Evolutionary conservation across 2,797 vertebrate species (phyloP).

Genomic region (Ciconia nigra): DNA sequence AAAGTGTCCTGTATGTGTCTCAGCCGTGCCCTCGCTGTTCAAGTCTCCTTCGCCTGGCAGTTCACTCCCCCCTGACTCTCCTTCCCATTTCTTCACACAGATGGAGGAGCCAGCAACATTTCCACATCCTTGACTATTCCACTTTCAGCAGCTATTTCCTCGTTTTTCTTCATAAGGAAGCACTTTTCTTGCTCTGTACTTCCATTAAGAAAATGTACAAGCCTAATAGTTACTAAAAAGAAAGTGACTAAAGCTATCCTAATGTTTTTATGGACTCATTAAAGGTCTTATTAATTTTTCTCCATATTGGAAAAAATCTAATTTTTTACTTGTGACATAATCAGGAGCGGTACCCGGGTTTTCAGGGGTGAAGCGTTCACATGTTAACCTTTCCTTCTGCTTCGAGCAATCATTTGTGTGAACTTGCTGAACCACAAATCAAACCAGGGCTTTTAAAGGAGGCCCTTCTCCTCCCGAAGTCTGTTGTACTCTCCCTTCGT

Average conservation of each 20-base stretch:
- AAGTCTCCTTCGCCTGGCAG: background rate
- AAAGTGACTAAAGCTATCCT: conserved; percentile 43
- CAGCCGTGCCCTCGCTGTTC: background rate
- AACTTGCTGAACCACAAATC: conserved; percentile 32
- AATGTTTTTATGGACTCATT: conserved; percentile 62
- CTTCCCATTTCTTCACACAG: background rate
- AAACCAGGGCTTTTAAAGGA: background rate
- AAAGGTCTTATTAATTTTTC: conserved; percentile 51
- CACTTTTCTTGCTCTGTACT: conserved; percentile 29
- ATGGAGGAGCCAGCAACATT: background rate
- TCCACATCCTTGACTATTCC: background rate
- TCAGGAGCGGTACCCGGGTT: background rate
- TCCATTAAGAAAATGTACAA: conserved; percentile 62
- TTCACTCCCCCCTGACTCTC: background rate
- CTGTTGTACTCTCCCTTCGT: background rate
- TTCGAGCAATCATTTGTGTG: background rate
- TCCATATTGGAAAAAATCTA: conserved; percentile 35
- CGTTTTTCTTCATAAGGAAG: conserved; percentile 30
- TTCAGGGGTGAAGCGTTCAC: conserved; percentile 15
- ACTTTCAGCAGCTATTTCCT: conserved; percentile 42
- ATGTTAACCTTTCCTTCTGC: conserved; percentile 34
- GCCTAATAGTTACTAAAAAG: conserved; percentile 48
- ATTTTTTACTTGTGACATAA: conserved; percentile 52
- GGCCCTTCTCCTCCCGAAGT: background rate
- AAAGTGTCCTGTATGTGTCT: background rate